Percentiles rank a stretch among this genome's conserved stretches.
These are phyloP conservation scores for Nannobrachium achirus DNA, from an alignment of 2,113 vertebrate species.

Conservation along the genomic window DNA sequence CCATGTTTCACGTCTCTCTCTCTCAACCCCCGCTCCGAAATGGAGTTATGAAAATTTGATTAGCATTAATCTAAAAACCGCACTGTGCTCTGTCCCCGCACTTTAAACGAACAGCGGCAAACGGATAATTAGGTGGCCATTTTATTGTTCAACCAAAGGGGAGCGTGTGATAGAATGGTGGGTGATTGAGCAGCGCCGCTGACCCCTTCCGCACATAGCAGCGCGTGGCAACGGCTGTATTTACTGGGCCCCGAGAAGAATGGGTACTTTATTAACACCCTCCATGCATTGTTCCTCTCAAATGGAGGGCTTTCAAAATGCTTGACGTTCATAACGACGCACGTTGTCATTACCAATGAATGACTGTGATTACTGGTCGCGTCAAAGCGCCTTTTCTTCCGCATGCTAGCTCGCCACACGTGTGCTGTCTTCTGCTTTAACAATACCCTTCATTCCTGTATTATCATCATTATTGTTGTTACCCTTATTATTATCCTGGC, in stretches of 20 bases:
- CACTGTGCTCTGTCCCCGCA: conserved; percentile 21
- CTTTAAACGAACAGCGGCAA: conserved; percentile 33
- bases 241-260: too few relatives aligned
- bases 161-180: conserved; percentile 40
- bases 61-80: conserved; percentile 61
- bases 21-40: conserved; percentile 23
- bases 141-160: conserved; percentile 40
- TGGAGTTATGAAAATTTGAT: conserved; percentile 72
- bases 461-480: conserved; percentile 10
- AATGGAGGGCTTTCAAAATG: background rate
- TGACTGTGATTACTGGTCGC: conserved; percentile 35
- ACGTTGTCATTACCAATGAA: conserved; percentile 37
- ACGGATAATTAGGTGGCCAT: conserved; percentile 49
- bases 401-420: too few relatives aligned
- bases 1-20: background rate
- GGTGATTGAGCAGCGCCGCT: too few relatives aligned
- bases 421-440: too few relatives aligned
- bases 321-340: background rate
- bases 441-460: too few relatives aligned
- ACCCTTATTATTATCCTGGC: too few relatives aligned
- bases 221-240: too few relatives aligned
- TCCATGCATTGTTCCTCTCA: background rate
- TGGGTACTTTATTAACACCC: background rate
- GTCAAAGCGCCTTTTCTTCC: background rate
- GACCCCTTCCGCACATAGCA: too few relatives aligned